phyloP scores from a whole-genome alignment of 1,140 invertebrate species.

The Nymphalis io region DNA sequence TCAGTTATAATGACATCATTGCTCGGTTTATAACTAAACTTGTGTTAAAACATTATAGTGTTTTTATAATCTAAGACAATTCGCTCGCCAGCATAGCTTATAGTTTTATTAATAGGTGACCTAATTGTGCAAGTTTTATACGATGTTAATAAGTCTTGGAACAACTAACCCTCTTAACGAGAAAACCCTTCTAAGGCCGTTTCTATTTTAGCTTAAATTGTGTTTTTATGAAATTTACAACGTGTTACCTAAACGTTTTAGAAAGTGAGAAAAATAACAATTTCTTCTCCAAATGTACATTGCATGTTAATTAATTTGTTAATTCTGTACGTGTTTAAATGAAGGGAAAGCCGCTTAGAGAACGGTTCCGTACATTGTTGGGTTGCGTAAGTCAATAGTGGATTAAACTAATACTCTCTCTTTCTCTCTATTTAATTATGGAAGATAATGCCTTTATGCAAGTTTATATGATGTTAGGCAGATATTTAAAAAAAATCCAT shows the following conservation, averaged over 20 bases:
- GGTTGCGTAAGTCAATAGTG: conserved; percentile 3
- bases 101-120: conserved; percentile 27
- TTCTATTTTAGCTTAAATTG: background rate
- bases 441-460: background rate
- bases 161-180: conserved; percentile 18
- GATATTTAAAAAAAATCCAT: too few species aligned
- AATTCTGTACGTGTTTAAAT: conserved; percentile 11
- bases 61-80: conserved; percentile 2
- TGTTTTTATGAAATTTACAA: background rate
- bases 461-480: background rate
- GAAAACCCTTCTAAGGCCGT: background rate
- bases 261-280: background rate
- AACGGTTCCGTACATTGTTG: conserved; percentile 3
- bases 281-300: background rate
- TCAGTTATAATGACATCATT: background rate
- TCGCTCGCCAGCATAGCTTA: background rate
- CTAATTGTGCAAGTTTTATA: conserved; percentile 31
- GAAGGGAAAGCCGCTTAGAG: conserved; percentile 6
- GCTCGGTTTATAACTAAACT: background rate
- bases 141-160: conserved; percentile 24
- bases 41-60: background rate
- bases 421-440: conserved; percentile 11
- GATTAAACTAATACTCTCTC: conserved; percentile 14
- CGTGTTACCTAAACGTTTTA: background rate
- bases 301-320: conserved; percentile 10